Conservation (phyloP, 2,888 invertebrate genomes). For the Macrophya alboannulata region DNA sequence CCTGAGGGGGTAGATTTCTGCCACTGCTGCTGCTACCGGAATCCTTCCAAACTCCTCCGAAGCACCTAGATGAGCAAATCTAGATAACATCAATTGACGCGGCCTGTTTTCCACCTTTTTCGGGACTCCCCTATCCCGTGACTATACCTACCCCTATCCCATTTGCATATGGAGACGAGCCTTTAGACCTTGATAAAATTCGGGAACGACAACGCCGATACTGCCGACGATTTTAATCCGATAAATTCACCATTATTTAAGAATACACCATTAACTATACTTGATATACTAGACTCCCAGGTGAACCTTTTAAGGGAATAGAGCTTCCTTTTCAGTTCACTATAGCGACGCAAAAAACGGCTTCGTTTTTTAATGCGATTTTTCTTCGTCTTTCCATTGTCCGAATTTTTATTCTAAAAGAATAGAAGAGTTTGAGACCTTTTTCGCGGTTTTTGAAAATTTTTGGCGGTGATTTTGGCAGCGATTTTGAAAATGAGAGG, state of each 20-base stretch:
- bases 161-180: constrained; percentile 53
- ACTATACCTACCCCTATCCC: background rate
- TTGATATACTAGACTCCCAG: constrained; percentile 21
- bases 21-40: background rate
- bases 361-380: background rate
- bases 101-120: constrained; percentile 45
- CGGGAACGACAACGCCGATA: background rate
- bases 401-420: background rate
- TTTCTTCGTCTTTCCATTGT: background rate
- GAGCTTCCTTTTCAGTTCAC: background rate
- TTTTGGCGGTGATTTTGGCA: background rate
- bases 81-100: constrained; percentile 55
- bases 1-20: background rate
- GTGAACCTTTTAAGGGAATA: background rate
- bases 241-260: background rate
- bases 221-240: constrained; percentile 6
- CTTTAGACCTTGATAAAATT: background rate
- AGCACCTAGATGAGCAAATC: constrained; percentile 53
- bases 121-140: background rate
- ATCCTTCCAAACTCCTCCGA: background rate
- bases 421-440: no score
- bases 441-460: background rate
- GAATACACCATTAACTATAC: constrained; percentile 33
- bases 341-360: background rate
- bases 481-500: background rate